phyloP scores from a whole-genome alignment of 2,113 vertebrate genomes.

The Dicerorhinus sumatrensis region DNA sequence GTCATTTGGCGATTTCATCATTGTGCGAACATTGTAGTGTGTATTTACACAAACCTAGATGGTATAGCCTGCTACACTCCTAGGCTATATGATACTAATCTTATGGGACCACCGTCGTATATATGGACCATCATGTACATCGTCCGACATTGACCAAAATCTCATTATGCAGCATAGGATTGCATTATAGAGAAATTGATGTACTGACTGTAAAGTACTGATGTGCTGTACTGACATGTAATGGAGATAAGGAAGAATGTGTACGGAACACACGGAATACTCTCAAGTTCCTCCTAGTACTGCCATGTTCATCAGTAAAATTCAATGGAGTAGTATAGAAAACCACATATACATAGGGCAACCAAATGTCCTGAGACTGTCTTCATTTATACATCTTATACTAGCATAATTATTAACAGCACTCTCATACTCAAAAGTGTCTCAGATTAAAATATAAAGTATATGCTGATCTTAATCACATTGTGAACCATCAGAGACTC shows the following conservation, averaged over 20 bases:
- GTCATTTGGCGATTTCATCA: no score
- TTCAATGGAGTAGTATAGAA: not conserved
- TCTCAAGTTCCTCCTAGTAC: not conserved
- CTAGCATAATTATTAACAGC: not conserved
- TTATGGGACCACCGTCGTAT: no score
- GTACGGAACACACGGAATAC: not conserved
- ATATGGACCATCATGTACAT: no score
- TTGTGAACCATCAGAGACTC: not conserved
- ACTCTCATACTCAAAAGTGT: not conserved
- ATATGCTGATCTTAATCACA: not conserved
- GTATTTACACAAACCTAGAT: no score
- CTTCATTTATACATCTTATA: not conserved
- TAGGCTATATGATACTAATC: no score
- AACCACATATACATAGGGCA: not conserved
- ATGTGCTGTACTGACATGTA: not conserved
- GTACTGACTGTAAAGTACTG: not conserved
- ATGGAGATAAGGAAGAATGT: not conserved
- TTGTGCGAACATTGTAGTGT: no score
- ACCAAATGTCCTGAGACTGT: not conserved
- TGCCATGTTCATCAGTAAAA: not conserved
- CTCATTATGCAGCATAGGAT: no score
- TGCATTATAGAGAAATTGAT: not conserved
- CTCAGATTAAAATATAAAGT: not conserved
- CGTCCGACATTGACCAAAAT: no score
- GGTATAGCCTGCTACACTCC: no score